Evolutionary conservation across 2,113 vertebrate genomes (phyloP), one percentile per base, ranked within the genome.

Genomic region (Vulpes lagopus): DNA sequence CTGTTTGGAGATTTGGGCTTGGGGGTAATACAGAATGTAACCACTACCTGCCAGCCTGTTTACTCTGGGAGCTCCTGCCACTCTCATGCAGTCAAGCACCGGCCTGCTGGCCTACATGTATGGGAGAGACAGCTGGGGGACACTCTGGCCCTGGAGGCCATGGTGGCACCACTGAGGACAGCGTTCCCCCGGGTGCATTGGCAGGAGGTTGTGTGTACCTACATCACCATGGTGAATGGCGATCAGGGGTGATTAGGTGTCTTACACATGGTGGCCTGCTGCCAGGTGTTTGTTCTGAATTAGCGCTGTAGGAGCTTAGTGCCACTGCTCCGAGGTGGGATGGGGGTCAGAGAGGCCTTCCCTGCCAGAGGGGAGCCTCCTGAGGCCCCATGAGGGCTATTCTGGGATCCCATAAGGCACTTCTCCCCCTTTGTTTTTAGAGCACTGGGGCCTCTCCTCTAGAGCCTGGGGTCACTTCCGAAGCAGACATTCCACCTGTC

Each of bases 381-480:
- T 32, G 71, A 2, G 49, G 51, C 30, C 84, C 65, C 15, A 0
- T 1, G 80, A 59, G 59, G 73, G 19, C 67, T 78, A 35, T 25
- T 25, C 59, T 11, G n/a, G 30, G 25, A 32, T 59, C 60, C 65
- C 22, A 3, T 23, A 25, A 74, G 85, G 22, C 30, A 3, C 27
- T 81, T 65, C 32, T 43, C 22, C 51, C 25, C 51, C 32, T 51
- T 76, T 43, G 38, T 49, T 78, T 89, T 78, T 60, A 71, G 71
- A 38, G 35, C 82, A 25, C 35, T 19, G 17, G 51, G 80, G 16
- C 43, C 64, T 17, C 3, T 25, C n/a, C 20, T 51, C 27, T 38
- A 59, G 59, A 64, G 16, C 22, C 1, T 6, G 5, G 6, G 1
- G 0, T 20, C 65, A 30, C 59, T 22, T 79, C 19, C 25, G 8